Base-by-base conservation (phyloP, 2,888 invertebrate species). In the Phasia obesa region DNA sequence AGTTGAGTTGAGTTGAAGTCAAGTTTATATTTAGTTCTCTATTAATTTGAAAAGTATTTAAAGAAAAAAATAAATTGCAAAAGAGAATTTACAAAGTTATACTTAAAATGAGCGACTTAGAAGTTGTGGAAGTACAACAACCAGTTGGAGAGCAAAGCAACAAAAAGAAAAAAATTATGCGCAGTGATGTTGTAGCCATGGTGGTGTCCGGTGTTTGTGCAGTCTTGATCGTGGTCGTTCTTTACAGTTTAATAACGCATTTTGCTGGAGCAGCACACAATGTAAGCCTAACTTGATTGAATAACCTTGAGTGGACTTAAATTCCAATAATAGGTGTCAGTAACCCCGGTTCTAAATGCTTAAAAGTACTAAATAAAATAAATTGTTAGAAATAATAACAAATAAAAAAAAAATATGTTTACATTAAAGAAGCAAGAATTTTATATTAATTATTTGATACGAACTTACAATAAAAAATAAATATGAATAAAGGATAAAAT, bases 161-260 rank as follows among this genome's bases (percentile, higher is more conserved):
- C 6, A 53, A 53, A 60, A 75, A 76, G 62, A 76, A 75, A 76
- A 67, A 67, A 21, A 5, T 67, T 17, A 17, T 35, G 21, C 11
- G 57, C 79, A 83, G 38, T 76, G 67, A 79, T 38, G 15, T 83
- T 62, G 4, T 71, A 79, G 57, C 60, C 55, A 83, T 83, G 75
- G 67, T 67, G 17, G 71, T 79, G 79, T 67, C 79, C 23, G 83
- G 65, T 67, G 6, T 67, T 5, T 38, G 71, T 49, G 67, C 83
- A 49, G 70, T 53, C 3, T 51, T 83, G 25, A 83, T 79, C 15
- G 79, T 79, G 3, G 21, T 75, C 71, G 62, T 83, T 31, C 65
- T 83, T 5, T 75, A 71, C 21, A 76, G 83, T 70, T 57, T 79
- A 42, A 57, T 79, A 53, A 49, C 62, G 71, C 75, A 71, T 49